These are phyloP conservation scores for Maccullochella peelii DNA, from an alignment of 2,113 vertebrate genomes.

Conservation along the genomic window DNA sequence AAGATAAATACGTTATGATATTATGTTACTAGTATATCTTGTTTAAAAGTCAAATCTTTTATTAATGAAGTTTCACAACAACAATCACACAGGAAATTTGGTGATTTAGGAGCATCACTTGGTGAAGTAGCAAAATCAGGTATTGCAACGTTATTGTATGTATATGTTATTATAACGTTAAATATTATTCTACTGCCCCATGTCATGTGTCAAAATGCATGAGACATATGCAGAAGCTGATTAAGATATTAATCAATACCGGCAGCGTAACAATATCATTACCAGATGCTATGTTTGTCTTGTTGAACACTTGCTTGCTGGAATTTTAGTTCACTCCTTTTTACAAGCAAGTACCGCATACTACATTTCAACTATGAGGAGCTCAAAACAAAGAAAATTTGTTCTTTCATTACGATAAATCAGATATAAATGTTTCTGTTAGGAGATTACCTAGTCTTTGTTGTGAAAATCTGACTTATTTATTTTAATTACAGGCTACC, in stretches of 20 bases:
- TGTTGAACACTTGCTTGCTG: background rate
- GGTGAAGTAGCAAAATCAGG: background rate
- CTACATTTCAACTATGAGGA: background rate
- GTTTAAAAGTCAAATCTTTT: background rate
- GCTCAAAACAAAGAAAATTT: slow-evolving; percentile 5
- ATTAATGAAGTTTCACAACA: background rate
- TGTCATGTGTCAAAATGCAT: background rate
- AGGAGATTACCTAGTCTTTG: slow-evolving; percentile 10
- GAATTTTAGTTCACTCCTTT: background rate
- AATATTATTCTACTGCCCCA: background rate
- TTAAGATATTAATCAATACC: background rate
- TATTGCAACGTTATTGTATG: background rate
- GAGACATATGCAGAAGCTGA: background rate
- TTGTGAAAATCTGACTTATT: slow-evolving; percentile 20
- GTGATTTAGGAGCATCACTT: no score
- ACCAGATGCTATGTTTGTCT: background rate
- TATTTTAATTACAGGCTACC: slow-evolving; percentile 30
- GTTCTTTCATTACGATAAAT: background rate
- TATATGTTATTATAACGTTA: no score
- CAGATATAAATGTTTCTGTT: background rate
- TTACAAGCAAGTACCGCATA: background rate
- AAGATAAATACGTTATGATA: background rate
- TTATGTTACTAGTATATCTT: background rate
- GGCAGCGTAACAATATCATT: background rate
- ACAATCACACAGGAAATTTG: no score